phyloP scores from a whole-genome alignment of 2,797 vertebrate species.

The Sebastes matsubarae region DNA sequence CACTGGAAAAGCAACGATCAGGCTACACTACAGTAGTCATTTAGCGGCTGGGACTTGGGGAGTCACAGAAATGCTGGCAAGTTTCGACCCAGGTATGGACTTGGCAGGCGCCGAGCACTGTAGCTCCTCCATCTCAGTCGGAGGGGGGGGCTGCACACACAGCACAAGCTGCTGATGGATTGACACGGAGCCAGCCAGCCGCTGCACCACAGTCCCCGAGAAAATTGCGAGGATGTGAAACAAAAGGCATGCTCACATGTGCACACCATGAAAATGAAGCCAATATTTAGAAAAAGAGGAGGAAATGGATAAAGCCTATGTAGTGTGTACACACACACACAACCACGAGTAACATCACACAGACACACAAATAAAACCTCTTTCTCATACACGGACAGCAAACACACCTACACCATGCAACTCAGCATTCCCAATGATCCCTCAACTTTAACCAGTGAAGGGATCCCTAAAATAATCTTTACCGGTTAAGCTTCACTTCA shows the following conservation, averaged over 20 bases:
- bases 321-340: neutral
- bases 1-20: neutral
- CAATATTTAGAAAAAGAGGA: conserved; percentile 5
- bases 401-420: neutral
- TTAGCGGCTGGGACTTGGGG: conserved; percentile 36
- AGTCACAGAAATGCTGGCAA: conserved; percentile 38
- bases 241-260: conserved; percentile 30
- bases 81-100: conserved; percentile 61
- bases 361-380: neutral
- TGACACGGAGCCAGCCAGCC: conserved; percentile 68
- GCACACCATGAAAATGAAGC: conserved; percentile 15
- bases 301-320: neutral
- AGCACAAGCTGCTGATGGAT: conserved; percentile 80
- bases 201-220: conserved; percentile 48
- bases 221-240: conserved; percentile 42
- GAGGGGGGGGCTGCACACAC: conserved; percentile 63
- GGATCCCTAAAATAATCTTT: conserved; percentile 10
- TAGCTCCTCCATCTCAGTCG: conserved; percentile 36
- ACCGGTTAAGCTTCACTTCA: conserved; percentile 31
- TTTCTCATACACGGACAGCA: neutral
- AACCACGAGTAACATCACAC: neutral
- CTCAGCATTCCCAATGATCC: conserved; percentile 9
- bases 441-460: conserved; percentile 17
- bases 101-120: conserved; percentile 55
- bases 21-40: conserved; percentile 19